Conservation (phyloP, 2,888 invertebrate genomes). For the Ligdia adustata region DNA sequence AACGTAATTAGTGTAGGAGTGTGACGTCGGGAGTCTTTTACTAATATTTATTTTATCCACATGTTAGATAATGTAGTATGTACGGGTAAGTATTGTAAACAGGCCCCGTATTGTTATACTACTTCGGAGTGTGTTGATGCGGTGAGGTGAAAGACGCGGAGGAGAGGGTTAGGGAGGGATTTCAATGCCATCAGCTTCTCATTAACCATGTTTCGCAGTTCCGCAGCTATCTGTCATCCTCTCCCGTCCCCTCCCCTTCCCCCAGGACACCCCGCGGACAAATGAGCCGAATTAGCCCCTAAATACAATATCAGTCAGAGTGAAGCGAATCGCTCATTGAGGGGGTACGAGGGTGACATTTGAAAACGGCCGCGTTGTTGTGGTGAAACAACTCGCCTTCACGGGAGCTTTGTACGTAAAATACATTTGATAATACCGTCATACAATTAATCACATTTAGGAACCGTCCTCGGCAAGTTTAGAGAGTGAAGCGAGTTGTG, state of each 20-base stretch:
- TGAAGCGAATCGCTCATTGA: constrained; percentile 5
- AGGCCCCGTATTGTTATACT: no score
- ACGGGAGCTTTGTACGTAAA: background rate
- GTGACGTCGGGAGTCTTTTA: no score
- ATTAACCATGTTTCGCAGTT: constrained; percentile 8
- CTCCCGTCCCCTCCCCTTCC: background rate
- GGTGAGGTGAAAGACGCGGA: no score
- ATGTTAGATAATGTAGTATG: no score
- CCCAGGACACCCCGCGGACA: constrained; percentile 26
- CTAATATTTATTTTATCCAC: no score
- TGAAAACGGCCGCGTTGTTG: constrained; percentile 2
- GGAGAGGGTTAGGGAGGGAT: background rate
- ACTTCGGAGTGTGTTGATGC: no score
- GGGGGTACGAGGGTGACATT: constrained; percentile 3
- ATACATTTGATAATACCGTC: background rate
- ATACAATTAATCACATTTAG: background rate
- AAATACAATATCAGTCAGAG: constrained; percentile 12
- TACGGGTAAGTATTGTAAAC: no score
- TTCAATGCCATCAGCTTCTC: constrained; percentile 5
- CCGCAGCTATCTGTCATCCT: constrained; percentile 12
- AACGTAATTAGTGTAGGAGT: no score
- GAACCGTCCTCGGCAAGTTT: background rate
- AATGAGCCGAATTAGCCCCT: constrained; percentile 37
- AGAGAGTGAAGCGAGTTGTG: constrained; percentile 3
- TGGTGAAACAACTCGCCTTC: background rate